A percentile compares a stretch with the other conserved stretches of the same genome.
Evolutionary conservation across 1,140 invertebrate genomes (phyloP).

Genomic region (Tetragnatha versicolor): DNA sequence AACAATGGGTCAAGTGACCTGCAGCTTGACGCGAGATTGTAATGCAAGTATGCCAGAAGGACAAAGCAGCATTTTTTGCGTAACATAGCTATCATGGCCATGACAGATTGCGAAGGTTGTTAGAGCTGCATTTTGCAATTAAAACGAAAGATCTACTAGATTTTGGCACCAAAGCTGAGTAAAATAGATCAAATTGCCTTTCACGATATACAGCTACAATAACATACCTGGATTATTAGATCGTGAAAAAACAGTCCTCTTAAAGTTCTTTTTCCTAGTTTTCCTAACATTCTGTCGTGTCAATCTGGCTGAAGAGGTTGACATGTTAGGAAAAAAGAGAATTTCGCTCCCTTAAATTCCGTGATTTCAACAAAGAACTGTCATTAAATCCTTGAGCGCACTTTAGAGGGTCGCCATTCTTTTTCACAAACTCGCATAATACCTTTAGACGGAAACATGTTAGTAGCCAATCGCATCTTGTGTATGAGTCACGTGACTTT

Average conservation of each 20-base stretch:
- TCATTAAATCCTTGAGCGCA: conserved; percentile 55
- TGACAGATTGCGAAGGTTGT: neutral
- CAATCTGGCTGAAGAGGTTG: conserved; percentile 42
- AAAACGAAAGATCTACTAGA: neutral
- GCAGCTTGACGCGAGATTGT: neutral
- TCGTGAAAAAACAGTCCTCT: conserved; percentile 49
- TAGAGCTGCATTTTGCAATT: neutral
- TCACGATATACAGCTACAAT: conserved; percentile 11
- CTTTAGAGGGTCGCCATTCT: conserved; percentile 48
- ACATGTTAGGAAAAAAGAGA: conserved; percentile 45
- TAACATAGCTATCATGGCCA: too few species aligned
- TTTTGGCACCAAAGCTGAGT: conserved; percentile 6
- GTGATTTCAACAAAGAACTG: conserved; percentile 49
- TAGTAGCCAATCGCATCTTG: conserved; percentile 28
- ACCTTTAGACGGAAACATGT: conserved; percentile 53
- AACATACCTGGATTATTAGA: conserved; percentile 53
- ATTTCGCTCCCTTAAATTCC: neutral
- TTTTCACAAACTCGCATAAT: conserved; percentile 34
- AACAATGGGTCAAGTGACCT: conserved; percentile 43
- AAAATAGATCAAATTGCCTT: conserved; percentile 6
- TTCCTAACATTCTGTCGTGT: conserved; percentile 55
- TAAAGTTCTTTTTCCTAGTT: conserved; percentile 55
- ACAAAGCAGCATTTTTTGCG: neutral
- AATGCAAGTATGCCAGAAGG: conserved; percentile 21
- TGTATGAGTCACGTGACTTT: conserved; percentile 36